These are phyloP conservation scores for Agonopterix subpropinquella DNA, from an alignment of 2,888 invertebrate genomes.

Conservation along the genomic window DNA sequence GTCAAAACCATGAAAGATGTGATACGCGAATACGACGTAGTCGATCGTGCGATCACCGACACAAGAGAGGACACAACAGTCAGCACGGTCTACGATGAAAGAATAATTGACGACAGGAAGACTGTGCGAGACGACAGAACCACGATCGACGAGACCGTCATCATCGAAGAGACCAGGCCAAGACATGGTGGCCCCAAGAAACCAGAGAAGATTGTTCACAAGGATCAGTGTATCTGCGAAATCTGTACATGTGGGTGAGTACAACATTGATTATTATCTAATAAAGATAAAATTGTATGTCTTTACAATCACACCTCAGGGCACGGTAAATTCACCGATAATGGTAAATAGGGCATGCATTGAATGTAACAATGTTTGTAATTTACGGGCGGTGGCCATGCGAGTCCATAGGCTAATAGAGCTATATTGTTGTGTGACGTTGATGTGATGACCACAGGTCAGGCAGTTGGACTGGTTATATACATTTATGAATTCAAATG, in stretches of 20 bases:
- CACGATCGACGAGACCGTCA: constrained; percentile 47
- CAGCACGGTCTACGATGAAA: constrained; percentile 66
- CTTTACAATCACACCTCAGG: neutral
- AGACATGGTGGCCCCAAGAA: constrained; percentile 59
- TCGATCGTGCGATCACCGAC: constrained; percentile 68
- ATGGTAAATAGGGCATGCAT: neutral
- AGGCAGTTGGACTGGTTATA: constrained; percentile 13
- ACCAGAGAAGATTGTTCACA: constrained; percentile 61
- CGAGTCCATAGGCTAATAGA: constrained; percentile 19
- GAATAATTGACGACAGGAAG: constrained; percentile 60
- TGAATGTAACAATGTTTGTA: constrained; percentile 3
- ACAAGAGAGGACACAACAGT: constrained; percentile 57
- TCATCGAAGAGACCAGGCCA: constrained; percentile 56
- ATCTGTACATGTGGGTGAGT: constrained; percentile 94
- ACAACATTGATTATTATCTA: neutral
- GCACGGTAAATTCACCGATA: neutral
- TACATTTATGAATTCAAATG: constrained; percentile 13
- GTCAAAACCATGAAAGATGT: constrained; percentile 68
- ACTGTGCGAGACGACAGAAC: constrained; percentile 65
- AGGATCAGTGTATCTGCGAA: constrained; percentile 92
- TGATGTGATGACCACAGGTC: constrained; percentile 11
- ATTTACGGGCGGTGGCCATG: constrained; percentile 15
- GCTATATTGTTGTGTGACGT: constrained; percentile 17
- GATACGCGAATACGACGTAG: constrained; percentile 65
- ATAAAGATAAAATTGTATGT: neutral